A percentile compares a stretch with the other conserved stretches of the same genome.
Evolutionary conservation across 2,888 invertebrate species (phyloP).

Genomic region (Oligia strigilis): DNA sequence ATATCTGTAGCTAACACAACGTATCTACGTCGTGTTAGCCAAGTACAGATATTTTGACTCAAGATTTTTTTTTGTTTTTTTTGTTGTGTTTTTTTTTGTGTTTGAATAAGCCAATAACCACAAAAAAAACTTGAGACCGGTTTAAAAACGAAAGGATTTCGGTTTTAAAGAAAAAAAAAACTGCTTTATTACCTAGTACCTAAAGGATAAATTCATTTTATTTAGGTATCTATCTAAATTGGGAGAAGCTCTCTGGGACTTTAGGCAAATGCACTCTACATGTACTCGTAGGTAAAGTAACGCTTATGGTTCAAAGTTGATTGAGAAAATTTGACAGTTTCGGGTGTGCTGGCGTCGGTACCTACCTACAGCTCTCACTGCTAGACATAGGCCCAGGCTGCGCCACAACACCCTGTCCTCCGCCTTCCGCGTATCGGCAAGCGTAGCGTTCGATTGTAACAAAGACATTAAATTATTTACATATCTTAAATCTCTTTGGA

Average conservation of each 20-base stretch:
- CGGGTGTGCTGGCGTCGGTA: too few relatives aligned
- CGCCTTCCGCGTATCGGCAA: too few relatives aligned
- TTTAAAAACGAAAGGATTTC: not conserved
- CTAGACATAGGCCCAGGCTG: too few relatives aligned
- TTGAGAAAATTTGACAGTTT: too few relatives aligned
- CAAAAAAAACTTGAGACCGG: not conserved
- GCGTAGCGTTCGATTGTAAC: not conserved
- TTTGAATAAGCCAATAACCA: not conserved
- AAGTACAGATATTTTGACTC: too few relatives aligned
- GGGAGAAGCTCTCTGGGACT: not conserved
- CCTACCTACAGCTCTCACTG: not conserved
- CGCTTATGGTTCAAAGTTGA: too few relatives aligned
- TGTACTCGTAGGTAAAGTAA: not conserved
- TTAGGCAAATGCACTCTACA: not conserved
- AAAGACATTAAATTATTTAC: too few relatives aligned
- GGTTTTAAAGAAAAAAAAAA: not conserved
- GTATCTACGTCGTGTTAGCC: too few relatives aligned
- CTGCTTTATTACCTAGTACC: not conserved
- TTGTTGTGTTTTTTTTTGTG: too few relatives aligned
- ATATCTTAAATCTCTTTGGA: too few relatives aligned
- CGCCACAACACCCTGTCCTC: too few relatives aligned
- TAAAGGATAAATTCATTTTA: not conserved
- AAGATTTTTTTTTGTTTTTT: too few relatives aligned
- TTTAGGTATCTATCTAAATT: not conserved
- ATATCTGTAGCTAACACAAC: conserved; percentile 19